These are phyloP conservation scores for Mesorhabditis spiculigera DNA, from an alignment of 2,888 invertebrate genomes.

Conservation along the genomic window DNA sequence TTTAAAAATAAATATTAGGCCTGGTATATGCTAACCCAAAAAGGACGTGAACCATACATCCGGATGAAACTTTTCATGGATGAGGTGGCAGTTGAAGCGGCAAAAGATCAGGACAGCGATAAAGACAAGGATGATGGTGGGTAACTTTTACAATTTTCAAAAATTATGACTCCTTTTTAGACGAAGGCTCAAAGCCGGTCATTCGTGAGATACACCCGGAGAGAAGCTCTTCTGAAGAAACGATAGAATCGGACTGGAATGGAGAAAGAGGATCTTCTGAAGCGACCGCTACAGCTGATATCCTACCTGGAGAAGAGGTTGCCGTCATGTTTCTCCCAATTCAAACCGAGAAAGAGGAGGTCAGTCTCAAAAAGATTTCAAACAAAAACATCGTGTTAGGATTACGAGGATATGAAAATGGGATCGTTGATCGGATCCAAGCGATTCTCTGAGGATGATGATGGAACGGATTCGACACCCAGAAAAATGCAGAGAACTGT, in stretches of 20 bases:
- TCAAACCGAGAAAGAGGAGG: not conserved
- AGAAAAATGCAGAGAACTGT: conserved; percentile 75
- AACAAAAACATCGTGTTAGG: not conserved
- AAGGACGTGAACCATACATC: conserved; percentile 86
- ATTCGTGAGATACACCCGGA: not conserved
- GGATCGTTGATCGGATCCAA: not conserved
- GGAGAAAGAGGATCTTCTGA: not conserved
- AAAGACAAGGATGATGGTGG: not conserved
- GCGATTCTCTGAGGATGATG: conserved; percentile 11
- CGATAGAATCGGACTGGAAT: not conserved
- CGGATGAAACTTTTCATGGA: conserved; percentile 91
- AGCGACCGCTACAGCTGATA: conserved; percentile 9
- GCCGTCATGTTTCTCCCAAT: conserved; percentile 9
- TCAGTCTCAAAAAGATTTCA: conserved; percentile 5
- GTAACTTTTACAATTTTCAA: not conserved
- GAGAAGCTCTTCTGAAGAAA: not conserved
- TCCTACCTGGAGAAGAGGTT: conserved; percentile 2
- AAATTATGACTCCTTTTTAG: not conserved
- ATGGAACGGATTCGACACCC: conserved; percentile 16
- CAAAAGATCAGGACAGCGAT: conserved; percentile 11
- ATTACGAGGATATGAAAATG: not conserved
- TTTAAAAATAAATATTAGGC: not conserved
- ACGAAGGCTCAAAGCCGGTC: not conserved
- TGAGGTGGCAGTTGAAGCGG: conserved; percentile 27
- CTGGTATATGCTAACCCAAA: conserved; percentile 95